phyloP scores from a whole-genome alignment of 2,797 vertebrate genomes.

The Trichosurus vulpecula region DNA sequence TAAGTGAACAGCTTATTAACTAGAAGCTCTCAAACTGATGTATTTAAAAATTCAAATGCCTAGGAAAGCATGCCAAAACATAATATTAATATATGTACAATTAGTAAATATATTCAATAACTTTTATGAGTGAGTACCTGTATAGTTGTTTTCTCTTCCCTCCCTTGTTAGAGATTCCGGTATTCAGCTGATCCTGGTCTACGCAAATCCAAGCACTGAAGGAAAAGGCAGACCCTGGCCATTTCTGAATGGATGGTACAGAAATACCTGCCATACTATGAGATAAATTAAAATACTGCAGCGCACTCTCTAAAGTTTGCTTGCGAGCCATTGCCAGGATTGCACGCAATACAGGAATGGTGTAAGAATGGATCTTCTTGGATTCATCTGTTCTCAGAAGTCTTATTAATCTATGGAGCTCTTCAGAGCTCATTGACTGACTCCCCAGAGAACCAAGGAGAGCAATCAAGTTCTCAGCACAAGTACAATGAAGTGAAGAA shows the following conservation, averaged over 20 bases:
- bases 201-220: constrained; percentile 96
- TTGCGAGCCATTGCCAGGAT: constrained; percentile 94
- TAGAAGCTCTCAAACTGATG: constrained; percentile 12
- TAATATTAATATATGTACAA: constrained; percentile 15
- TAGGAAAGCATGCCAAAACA: constrained; percentile 9
- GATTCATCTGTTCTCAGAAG: constrained; percentile 90
- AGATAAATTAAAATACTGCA: constrained; percentile 96
- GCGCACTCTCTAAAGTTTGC: constrained; percentile 93
- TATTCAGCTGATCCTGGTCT: constrained; percentile 92
- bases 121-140: constrained; percentile 86
- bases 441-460: constrained; percentile 94
- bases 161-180: constrained; percentile 84
- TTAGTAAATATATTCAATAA: constrained; percentile 50
- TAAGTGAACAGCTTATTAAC: not conserved
- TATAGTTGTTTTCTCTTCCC: constrained; percentile 97
- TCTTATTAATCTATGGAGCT: constrained; percentile 89
- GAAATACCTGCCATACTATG: constrained; percentile 96
- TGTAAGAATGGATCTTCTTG: constrained; percentile 87
- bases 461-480: constrained; percentile 93
- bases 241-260: constrained; percentile 92
- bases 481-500: constrained; percentile 86
- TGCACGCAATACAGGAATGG: constrained; percentile 89
- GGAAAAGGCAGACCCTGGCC: constrained; percentile 96
- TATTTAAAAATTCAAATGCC: constrained; percentile 36
- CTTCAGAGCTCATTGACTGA: constrained; percentile 92